phyloP scores from a whole-genome alignment of 2,797 vertebrate genomes.

The Enteromius radiatus region DNA sequence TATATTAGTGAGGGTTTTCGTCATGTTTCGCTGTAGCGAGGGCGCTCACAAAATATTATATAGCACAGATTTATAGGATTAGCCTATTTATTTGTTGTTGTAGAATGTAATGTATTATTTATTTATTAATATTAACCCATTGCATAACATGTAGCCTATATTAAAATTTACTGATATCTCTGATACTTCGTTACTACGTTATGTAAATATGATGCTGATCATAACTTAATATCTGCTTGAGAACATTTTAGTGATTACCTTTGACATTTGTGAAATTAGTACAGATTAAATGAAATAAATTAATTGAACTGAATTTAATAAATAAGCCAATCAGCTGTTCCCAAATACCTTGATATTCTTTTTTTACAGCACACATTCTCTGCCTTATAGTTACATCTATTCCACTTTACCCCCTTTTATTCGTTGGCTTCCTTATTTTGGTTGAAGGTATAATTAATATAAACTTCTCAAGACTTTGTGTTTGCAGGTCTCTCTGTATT shows the following conservation, averaged over 20 bases:
- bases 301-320: background rate
- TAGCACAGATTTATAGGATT: too few species aligned
- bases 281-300: background rate
- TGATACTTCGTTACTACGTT: background rate
- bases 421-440: background rate
- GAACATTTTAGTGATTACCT: background rate
- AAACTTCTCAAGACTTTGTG: conserved; percentile 20
- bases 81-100: too few species aligned
- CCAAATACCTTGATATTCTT: background rate
- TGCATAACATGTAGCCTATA: background rate
- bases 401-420: background rate
- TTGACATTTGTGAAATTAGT: background rate
- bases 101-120: background rate
- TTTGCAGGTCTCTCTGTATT: conserved; percentile 19
- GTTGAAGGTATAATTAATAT: conserved; percentile 20
- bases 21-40: background rate
- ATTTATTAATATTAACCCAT: background rate
- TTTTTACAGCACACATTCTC: background rate
- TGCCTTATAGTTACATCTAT: background rate
- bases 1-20: background rate
- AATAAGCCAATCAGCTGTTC: background rate
- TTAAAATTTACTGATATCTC: background rate
- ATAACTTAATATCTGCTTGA: background rate
- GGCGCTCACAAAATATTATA: background rate
- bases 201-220: background rate